Evolutionary conservation across 2,113 vertebrate species (phyloP), one percentile per base, ranked within the genome.

Genomic region (Alligator mississippiensis): DNA sequence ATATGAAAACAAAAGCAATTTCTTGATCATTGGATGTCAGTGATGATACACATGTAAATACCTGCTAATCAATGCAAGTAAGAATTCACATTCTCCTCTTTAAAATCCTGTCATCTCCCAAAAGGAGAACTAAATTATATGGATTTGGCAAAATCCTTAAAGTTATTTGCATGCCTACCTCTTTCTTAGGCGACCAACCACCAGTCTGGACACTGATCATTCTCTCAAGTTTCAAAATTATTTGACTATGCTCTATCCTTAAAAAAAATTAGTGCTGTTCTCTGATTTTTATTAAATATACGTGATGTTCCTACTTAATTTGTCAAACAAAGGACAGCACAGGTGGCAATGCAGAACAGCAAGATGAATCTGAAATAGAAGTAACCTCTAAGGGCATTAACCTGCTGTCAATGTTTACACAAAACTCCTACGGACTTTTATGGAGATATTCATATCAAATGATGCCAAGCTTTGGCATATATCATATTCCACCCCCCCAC

Each of bases 341-440:
- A 95, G 92, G 94, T 95, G 95, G 90, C 3, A 86, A n/a, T 19
- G 76, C 57, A 90, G 87, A 89, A 80, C 28, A 57, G 66, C 77
- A 88, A 64, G 78, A 84, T 85, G 92, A 83, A 74, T 94, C 62
- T 93, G 91, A 92, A 95, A 92, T 61, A 93, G 82, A 90, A 95
- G 90, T 77, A 94, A 91, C 47, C 87, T 70, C 92, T 84, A 80
- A 94, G 93, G 96, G 77, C 78, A 16, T 88, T 62, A 3, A 72
- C 78, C 85, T 95, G 80, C 85, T 93, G 80, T 28, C 77, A 80
- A 24, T 92, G 85, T 86, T 96, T 89, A 77, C 80, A 89, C 64
- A 86, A 77, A 95, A 89, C n/a, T 74, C 68, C 78, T 5, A 1
- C 74, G 63, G 74, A 94, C 80, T 94, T 93, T 28, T n/a, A 87